These are phyloP conservation scores for Phorcus lineatus DNA, from an alignment of 2,888 invertebrate species.

Conservation along the genomic window DNA sequence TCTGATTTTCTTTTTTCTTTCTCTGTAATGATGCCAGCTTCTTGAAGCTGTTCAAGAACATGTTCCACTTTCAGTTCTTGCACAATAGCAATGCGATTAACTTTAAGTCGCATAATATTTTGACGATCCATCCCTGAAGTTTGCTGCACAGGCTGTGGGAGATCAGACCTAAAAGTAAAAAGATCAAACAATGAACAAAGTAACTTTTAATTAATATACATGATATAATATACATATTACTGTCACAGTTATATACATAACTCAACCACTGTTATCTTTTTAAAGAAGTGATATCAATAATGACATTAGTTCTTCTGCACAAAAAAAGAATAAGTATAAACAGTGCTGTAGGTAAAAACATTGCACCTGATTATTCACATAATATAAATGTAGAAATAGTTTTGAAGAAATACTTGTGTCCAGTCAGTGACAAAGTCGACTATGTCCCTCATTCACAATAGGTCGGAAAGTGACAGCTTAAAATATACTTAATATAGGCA, in stretches of 20 bases:
- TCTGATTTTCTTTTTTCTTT: conserved; percentile 58
- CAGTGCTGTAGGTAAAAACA: too few relatives aligned
- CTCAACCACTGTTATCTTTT: too few relatives aligned
- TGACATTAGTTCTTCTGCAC: too few relatives aligned
- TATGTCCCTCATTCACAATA: too few relatives aligned
- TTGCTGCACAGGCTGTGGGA: not conserved
- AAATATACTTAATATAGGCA: too few relatives aligned
- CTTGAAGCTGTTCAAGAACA: conserved; percentile 53
- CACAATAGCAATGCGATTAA: conserved; percentile 69
- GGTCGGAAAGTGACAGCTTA: too few relatives aligned
- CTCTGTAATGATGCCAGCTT: conserved; percentile 54
- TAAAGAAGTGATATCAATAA: too few relatives aligned
- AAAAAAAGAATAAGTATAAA: too few relatives aligned
- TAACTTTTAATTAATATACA: not conserved
- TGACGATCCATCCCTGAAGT: conserved; percentile 59
- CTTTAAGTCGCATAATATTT: conserved; percentile 67
- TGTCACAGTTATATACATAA: not conserved
- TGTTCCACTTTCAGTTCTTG: conserved; percentile 70
- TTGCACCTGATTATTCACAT: too few relatives aligned
- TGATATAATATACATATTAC: not conserved
- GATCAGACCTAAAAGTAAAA: not conserved
- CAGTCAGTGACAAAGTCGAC: too few relatives aligned
- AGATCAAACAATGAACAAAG: not conserved
- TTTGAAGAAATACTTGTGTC: too few relatives aligned
- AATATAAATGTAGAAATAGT: too few relatives aligned